phyloP scores from a whole-genome alignment of 1,140 invertebrate genomes.

The Pseudomyrmex dendroicus region DNA sequence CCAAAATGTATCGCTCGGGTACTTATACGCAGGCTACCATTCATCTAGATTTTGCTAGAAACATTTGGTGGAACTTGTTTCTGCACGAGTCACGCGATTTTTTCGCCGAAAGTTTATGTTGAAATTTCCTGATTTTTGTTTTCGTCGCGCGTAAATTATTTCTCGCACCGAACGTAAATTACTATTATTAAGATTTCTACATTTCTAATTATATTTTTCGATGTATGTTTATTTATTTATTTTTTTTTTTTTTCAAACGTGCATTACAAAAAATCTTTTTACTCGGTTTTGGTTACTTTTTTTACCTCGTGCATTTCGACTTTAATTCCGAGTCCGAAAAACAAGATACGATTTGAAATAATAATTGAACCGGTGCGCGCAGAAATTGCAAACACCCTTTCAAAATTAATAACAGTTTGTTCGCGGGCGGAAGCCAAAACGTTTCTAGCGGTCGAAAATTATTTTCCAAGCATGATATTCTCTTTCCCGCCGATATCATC shows the following conservation, averaged over 20 bases:
- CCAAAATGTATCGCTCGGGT: conserved; percentile 26
- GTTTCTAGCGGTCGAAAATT: not conserved
- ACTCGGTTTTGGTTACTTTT: not conserved
- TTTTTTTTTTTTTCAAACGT: no score
- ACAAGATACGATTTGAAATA: not conserved
- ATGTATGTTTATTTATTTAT: no score
- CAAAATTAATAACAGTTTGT: conserved; percentile 18
- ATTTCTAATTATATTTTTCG: no score
- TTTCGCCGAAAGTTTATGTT: conserved; percentile 15
- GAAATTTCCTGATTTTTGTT: not conserved
- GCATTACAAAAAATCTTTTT: not conserved
- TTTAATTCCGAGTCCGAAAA: not conserved
- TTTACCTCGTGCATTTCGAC: not conserved
- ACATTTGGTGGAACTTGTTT: conserved; percentile 11
- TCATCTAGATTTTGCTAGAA: conserved; percentile 20
- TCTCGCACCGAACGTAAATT: not conserved
- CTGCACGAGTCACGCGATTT: not conserved
- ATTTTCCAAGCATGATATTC: conserved; percentile 1
- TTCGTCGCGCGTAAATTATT: not conserved
- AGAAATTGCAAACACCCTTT: not conserved
- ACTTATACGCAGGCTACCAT: conserved; percentile 11
- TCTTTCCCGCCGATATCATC: conserved; percentile 14
- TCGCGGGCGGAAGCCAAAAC: not conserved
- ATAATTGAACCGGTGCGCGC: conserved; percentile 1
- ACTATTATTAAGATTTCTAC: no score